Evolutionary conservation across 2,113 vertebrate genomes (phyloP).

Genomic region (Trinectes maculatus): DNA sequence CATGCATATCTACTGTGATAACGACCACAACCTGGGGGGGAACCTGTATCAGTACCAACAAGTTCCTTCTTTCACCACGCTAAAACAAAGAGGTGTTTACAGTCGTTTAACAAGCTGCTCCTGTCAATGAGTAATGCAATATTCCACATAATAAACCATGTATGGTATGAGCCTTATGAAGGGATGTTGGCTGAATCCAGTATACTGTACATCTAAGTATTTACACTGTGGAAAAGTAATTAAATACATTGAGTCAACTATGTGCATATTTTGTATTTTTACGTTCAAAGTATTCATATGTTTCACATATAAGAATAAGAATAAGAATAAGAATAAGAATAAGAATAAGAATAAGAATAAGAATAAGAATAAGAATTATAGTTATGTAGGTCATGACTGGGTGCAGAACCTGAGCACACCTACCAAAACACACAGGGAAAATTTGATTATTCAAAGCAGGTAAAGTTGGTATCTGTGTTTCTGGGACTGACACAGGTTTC

Average conservation of each 20-base stretch:
- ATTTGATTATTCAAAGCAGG: constrained; percentile 73
- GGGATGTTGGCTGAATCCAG: too few relatives aligned
- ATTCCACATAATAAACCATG: too few relatives aligned
- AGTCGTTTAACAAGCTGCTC: too few relatives aligned
- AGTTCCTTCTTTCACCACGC: background rate
- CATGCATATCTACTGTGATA: background rate
- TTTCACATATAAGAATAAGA: too few relatives aligned
- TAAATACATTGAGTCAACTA: background rate
- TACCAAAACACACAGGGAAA: background rate
- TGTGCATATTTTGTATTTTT: background rate
- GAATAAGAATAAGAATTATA: too few relatives aligned
- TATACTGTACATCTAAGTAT: too few relatives aligned
- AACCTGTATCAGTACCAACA: background rate
- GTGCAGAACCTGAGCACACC: background rate
- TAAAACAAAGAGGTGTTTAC: too few relatives aligned
- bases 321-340: too few relatives aligned
- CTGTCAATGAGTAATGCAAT: too few relatives aligned
- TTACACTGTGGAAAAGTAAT: background rate
- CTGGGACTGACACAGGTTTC: background rate
- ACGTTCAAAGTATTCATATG: too few relatives aligned
- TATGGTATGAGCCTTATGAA: background rate
- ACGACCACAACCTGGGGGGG: background rate
- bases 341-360: too few relatives aligned
- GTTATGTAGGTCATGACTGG: background rate
- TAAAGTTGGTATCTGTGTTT: constrained; percentile 17